Evolutionary conservation across 2,888 invertebrate species (phyloP).

Genomic region (Hoplodrina blanda): DNA sequence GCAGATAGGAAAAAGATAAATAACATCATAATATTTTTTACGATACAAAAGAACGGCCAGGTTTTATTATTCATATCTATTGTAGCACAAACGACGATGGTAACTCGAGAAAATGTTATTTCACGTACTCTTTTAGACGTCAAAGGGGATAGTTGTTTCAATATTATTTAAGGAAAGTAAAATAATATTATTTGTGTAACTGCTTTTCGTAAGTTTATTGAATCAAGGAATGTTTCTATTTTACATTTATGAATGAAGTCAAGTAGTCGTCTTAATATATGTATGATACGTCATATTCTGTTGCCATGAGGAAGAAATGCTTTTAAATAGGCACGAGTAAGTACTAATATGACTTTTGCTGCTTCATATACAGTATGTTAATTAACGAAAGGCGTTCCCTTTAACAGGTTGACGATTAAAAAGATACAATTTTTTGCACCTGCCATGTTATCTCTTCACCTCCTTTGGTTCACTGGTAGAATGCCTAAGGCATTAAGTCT

Average conservation of each 20-base stretch:
- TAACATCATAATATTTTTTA: conserved; percentile 49
- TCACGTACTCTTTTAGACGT: conserved; percentile 22
- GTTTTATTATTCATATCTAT: conserved; percentile 61
- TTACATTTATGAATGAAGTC: background rate
- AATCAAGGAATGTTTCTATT: background rate
- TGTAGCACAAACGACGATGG: conserved; percentile 40
- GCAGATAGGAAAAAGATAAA: conserved; percentile 54
- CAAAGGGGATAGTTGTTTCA: conserved; percentile 38
- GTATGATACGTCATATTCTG: too few species aligned
- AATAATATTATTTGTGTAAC: conserved; percentile 1
- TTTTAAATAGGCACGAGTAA: too few species aligned
- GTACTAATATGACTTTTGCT: too few species aligned
- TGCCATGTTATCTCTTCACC: too few species aligned
- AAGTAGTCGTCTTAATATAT: too few species aligned
- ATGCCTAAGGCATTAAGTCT: too few species aligned
- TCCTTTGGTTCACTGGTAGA: too few species aligned
- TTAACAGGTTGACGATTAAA: too few species aligned
- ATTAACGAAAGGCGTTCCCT: too few species aligned
- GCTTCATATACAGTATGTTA: too few species aligned
- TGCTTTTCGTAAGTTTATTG: background rate
- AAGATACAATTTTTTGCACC: too few species aligned
- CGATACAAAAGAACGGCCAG: conserved; percentile 44
- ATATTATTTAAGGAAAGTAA: conserved; percentile 14
- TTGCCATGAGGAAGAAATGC: too few species aligned
- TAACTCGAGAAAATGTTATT: conserved; percentile 45